These are phyloP conservation scores for Apodemia zela DNA, from an alignment of 2,888 invertebrate species.

Conservation along the genomic window DNA sequence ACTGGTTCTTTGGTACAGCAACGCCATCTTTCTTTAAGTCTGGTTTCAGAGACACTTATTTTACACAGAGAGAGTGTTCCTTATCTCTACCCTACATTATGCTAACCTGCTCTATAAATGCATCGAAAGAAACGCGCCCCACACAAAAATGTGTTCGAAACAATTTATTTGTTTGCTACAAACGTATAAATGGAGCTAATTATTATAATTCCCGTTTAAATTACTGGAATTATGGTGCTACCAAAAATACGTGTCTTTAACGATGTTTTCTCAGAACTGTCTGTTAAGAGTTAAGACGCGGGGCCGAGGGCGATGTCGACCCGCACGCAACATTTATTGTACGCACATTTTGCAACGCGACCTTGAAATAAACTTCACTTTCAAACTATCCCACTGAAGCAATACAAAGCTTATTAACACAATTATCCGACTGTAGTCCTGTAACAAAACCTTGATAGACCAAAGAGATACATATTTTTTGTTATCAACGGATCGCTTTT, in stretches of 20 bases:
- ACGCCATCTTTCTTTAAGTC: no score
- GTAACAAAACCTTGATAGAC: slow-evolving; percentile 25
- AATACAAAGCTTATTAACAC: slow-evolving; percentile 3
- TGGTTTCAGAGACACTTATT: no score
- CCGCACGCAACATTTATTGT: slow-evolving; percentile 40
- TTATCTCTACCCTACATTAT: not conserved
- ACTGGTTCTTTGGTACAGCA: no score
- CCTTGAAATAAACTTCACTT: slow-evolving; percentile 53
- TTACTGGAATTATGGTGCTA: slow-evolving; percentile 79
- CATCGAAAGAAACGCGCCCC: slow-evolving; percentile 22
- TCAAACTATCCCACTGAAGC: slow-evolving; percentile 19
- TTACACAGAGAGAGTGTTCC: not conserved
- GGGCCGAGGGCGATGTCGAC: slow-evolving; percentile 53
- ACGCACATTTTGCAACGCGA: slow-evolving; percentile 43
- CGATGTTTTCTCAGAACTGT: slow-evolving; percentile 76
- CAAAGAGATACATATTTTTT: slow-evolving; percentile 53
- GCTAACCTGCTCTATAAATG: slow-evolving; percentile 14
- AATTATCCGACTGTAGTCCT: slow-evolving; percentile 11
- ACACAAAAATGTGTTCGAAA: slow-evolving; percentile 50
- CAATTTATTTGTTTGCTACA: slow-evolving; percentile 79
- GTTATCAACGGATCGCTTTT: slow-evolving; percentile 57
- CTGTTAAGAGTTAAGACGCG: slow-evolving; percentile 43
- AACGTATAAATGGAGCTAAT: slow-evolving; percentile 75
- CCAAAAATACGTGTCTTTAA: slow-evolving; percentile 80
- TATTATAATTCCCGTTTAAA: slow-evolving; percentile 77